phyloP scores from a whole-genome alignment of 2,888 invertebrate species.

The Drosophila gaucha region DNA sequence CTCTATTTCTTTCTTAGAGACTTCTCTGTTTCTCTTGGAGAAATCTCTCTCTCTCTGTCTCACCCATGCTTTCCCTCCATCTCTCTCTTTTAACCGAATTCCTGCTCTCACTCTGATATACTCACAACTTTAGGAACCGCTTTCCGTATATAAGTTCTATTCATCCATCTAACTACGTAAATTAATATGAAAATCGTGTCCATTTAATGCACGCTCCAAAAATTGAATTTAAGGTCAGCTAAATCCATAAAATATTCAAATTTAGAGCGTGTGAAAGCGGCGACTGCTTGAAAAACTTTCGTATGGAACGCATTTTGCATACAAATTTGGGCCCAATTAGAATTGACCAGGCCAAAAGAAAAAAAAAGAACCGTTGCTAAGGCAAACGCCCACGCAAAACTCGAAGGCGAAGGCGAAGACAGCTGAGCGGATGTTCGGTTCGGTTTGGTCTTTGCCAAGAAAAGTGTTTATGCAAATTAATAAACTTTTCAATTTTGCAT shows the following conservation, averaged over 20 bases:
- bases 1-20: background rate
- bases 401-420: constrained; percentile 20
- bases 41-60: background rate
- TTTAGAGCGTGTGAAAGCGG: constrained; percentile 75
- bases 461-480: constrained; percentile 22
- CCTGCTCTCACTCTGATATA: too few relatives aligned
- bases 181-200: constrained; percentile 1
- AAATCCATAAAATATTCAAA: constrained; percentile 58
- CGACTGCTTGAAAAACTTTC: constrained; percentile 54
- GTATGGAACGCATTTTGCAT: constrained; percentile 63
- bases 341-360: constrained; percentile 60
- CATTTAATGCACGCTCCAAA: constrained; percentile 36
- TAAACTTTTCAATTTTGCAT: constrained; percentile 25
- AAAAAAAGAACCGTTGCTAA: constrained; percentile 28
- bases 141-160: background rate
- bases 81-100: too few relatives aligned
- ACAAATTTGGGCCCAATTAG: constrained; percentile 73
- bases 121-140: background rate
- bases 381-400: constrained; percentile 52
- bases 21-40: too few relatives aligned
- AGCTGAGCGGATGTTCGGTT: constrained; percentile 65
- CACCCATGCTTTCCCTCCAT: too few relatives aligned
- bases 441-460: constrained; percentile 30
- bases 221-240: constrained; percentile 20
- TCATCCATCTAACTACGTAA: background rate